Evolutionary conservation across 2,888 invertebrate species (phyloP), one percentile per base, ranked within the genome.

Genomic region (Antheraea assamensis): DNA sequence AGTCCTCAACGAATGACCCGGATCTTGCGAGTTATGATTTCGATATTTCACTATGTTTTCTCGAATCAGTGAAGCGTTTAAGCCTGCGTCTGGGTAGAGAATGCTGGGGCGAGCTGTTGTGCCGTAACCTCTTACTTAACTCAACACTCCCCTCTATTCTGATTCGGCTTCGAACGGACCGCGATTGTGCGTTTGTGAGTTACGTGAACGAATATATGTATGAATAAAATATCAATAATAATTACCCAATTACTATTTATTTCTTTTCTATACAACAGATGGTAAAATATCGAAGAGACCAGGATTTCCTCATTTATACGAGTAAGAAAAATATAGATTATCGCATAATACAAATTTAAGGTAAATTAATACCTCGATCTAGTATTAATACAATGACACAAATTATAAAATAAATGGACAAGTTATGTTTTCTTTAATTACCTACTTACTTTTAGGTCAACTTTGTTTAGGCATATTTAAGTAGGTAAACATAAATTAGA

Each of bases 91-190:
- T 86, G 85, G 82, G 79, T 85, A 83, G 90, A 84, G 92, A 93
- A 88, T 93, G 93, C 85, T 88, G 85, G 82, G 80, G 79, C 83
- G 77, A 76, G 79, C 80, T 71, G 74, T 81, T 81, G 87, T 93
- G 92, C 89, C 86, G 91, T 93, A 94, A 94, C 92, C 88, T 90
- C 93, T 94, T 94, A 94, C 93, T 92, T 91, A 94, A 94, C 90
- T 83, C 79, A 72, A 74, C 82, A 82, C 86, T 84, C 89, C 88
- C 87, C 85, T 72, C 86, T 85, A 80, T 84, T 80, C 71, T 74
- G 74, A 77, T 76, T 78, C 73, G 75, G 76, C 74, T 74, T 76
- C 78, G 78, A 74, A 70, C 72, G 75, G 75, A 80, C 78, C 55
- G 79, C 74, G 78, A 79, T 78, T 76, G 80, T 80, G 77, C 78